Percentiles rank a stretch among this genome's conserved stretches.
These are phyloP conservation scores for Abscondita cerata DNA, from an alignment of 2,888 invertebrate species.

Conservation along the genomic window DNA sequence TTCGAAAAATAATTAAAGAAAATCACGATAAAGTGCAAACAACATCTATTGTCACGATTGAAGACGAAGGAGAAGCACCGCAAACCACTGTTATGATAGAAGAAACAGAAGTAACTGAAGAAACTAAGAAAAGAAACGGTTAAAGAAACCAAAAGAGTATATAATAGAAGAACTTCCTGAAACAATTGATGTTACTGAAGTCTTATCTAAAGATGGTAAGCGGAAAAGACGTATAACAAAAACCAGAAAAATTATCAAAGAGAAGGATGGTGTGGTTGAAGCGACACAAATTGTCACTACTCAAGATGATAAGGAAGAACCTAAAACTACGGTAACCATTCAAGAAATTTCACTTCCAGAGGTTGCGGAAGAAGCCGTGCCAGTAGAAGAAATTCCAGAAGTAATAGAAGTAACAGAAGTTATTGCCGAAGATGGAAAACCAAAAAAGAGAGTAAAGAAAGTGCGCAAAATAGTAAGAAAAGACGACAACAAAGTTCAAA, in stretches of 20 bases:
- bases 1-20: constrained; percentile 22
- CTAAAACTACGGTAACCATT: constrained; percentile 53
- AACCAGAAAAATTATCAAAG: constrained; percentile 57
- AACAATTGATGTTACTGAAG: constrained; percentile 41
- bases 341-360: constrained; percentile 38
- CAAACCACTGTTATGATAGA: constrained; percentile 48
- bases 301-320: constrained; percentile 56
- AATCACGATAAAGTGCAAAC: constrained; percentile 47
- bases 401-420: constrained; percentile 49
- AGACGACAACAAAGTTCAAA: constrained; percentile 47
- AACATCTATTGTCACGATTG: constrained; percentile 50
- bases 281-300: constrained; percentile 59
- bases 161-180: constrained; percentile 37
- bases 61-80: constrained; percentile 52
- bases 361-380: constrained; percentile 20
- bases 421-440: constrained; percentile 51
- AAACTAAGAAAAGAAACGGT: constrained; percentile 29
- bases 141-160: constrained; percentile 19
- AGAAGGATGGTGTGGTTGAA: constrained; percentile 56
- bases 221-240: constrained; percentile 54
- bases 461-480: constrained; percentile 43
- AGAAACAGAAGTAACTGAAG: constrained; percentile 40
- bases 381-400: constrained; percentile 26
- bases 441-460: constrained; percentile 37
- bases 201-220: constrained; percentile 48